Percentiles rank a stretch among this genome's conserved stretches.
phyloP scores from a whole-genome alignment of 92 coral and sea anemone species.

The Desmophyllum pertusum region DNA sequence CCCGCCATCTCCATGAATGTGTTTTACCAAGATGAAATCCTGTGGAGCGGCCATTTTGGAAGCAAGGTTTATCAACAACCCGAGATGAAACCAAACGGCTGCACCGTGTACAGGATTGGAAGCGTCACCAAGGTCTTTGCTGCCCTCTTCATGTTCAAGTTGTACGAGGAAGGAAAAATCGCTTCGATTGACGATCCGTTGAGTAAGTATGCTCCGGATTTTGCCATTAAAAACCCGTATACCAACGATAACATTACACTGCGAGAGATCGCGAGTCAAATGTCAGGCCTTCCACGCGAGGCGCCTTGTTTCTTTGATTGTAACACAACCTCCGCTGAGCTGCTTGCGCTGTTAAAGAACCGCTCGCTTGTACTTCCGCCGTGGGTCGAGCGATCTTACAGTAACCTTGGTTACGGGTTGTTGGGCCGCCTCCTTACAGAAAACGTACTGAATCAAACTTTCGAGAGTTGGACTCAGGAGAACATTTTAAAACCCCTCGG shows the following conservation, averaged over 20 bases:
- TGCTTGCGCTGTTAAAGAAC: slow-evolving; percentile 51
- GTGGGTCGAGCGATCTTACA: slow-evolving; percentile 68
- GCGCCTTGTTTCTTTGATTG: slow-evolving; percentile 70
- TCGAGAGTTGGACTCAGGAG: slow-evolving; percentile 37
- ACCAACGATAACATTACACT: slow-evolving; percentile 56
- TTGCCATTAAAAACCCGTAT: slow-evolving; percentile 57
- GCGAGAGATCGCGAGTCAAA: slow-evolving; percentile 73
- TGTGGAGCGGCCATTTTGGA: slow-evolving; percentile 62
- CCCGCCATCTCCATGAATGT: slow-evolving; percentile 63
- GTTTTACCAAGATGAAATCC: slow-evolving; percentile 44
- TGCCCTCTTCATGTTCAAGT: slow-evolving; percentile 49
- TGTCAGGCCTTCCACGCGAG: slow-evolving; percentile 78
- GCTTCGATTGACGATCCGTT: slow-evolving; percentile 65
- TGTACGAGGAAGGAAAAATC: slow-evolving; percentile 61
- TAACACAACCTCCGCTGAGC: slow-evolving; percentile 56
- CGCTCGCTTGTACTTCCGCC: slow-evolving; percentile 65
- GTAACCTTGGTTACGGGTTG: slow-evolving; percentile 57
- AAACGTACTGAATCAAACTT: slow-evolving; percentile 45
- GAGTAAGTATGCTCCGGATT: slow-evolving; percentile 68
- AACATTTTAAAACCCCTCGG: slow-evolving; percentile 41
- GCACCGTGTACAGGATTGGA: slow-evolving; percentile 62
- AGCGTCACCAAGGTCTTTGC: slow-evolving; percentile 69
- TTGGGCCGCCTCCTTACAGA: slow-evolving; percentile 49
- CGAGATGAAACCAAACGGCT: slow-evolving; percentile 36
- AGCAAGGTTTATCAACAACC: slow-evolving; percentile 43